Conservation (phyloP, 2,113 vertebrate species). For the Marmota flaviventris region DNA sequence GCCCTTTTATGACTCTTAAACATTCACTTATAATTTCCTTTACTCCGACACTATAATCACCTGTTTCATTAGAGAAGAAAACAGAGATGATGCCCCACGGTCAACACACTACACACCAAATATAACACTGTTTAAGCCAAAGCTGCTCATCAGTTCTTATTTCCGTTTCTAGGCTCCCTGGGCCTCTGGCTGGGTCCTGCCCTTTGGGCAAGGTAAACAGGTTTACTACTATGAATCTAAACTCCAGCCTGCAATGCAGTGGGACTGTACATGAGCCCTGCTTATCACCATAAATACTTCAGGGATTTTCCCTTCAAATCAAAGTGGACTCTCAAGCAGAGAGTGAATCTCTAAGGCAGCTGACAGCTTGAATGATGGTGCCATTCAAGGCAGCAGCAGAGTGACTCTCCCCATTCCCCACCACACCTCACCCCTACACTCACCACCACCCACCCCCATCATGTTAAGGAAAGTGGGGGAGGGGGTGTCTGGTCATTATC, state of each 20-base stretch:
- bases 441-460: background rate
- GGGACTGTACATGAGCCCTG: conserved; percentile 62
- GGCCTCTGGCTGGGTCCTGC: conserved; percentile 54
- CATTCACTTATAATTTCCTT: conserved; percentile 64
- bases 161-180: conserved; percentile 30
- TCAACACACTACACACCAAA: background rate
- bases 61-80: conserved; percentile 66
- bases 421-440: too few species aligned
- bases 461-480: background rate
- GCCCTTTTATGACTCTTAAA: background rate
- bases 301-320: conserved; percentile 51
- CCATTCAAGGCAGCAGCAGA: conserved; percentile 18
- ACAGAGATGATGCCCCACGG: conserved; percentile 1
- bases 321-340: conserved; percentile 62
- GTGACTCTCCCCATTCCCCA: background rate
- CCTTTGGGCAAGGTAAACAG: conserved; percentile 71
- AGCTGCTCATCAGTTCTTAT: conserved; percentile 28
- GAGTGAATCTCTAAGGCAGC: conserved; percentile 66
- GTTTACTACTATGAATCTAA: conserved; percentile 63
- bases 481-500: background rate
- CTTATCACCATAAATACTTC: conserved; percentile 68
- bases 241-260: conserved; percentile 67
- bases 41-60: conserved; percentile 64
- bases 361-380: conserved; percentile 44
- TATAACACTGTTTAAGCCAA: conserved; percentile 37